Percentiles rank a stretch among this genome's conserved stretches.
Conservation (phyloP, 2,113 vertebrate species). For the Eptesicus fuscus region DNA sequence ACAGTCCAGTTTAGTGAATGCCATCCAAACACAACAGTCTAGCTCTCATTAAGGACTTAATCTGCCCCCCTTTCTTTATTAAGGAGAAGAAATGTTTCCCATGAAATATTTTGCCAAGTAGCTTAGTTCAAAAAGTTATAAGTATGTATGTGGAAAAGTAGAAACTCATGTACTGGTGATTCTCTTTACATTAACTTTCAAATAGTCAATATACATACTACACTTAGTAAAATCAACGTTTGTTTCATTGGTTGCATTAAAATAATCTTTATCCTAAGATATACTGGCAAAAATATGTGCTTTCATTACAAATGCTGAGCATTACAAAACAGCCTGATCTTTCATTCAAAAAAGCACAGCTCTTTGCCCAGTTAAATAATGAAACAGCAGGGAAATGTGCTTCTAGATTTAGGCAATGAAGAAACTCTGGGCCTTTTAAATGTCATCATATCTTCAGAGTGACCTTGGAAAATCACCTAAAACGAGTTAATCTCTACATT, state of each 20-base stretch:
- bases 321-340: neutral
- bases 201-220: neutral
- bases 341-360: neutral
- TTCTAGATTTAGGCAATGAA: neutral
- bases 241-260: neutral
- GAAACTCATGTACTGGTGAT: neutral
- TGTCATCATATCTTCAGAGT: neutral
- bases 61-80: neutral
- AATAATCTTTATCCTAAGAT: neutral
- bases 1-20: neutral
- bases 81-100: neutral
- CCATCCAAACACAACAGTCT: neutral
- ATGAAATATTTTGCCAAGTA: slow-evolving; percentile 16
- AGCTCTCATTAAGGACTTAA: slow-evolving; percentile 1
- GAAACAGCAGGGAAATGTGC: neutral
- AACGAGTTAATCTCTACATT: neutral
- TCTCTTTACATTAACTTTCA: slow-evolving; percentile 5
- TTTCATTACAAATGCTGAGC: neutral
- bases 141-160: neutral
- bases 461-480: neutral
- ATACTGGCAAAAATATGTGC: neutral
- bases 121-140: slow-evolving; percentile 10
- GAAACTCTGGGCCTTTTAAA: neutral
- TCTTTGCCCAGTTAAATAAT: neutral
- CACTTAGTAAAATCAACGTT: slow-evolving; percentile 9